Evolutionary conservation across 2,113 vertebrate species (phyloP), one percentile per base, ranked within the genome.

Genomic region (Chloropsis hardwickii): DNA sequence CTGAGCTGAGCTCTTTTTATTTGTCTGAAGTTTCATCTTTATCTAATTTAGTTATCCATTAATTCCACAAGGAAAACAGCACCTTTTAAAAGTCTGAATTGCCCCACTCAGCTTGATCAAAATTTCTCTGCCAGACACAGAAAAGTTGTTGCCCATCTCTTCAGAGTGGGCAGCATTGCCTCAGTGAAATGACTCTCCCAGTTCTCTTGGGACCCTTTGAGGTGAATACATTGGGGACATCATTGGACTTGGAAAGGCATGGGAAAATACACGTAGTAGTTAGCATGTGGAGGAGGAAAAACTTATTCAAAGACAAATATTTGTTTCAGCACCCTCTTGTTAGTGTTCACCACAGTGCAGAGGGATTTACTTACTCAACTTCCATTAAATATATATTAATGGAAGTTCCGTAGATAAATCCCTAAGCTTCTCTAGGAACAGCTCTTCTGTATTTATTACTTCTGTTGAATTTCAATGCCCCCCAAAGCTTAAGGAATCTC

Each of bases 311-410:
- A 90, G 27, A 60, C 45, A 86, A 95, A 92, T 92, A 73, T 93
- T 93, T 96, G 67, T 92, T 96, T 84, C 71, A 67, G 48, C 48
- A 91, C 40, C 56, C 77, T 73, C 29, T 82, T 91, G 54, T 45
- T 93, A 61, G 48, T 48, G 29, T 86, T 96, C 76, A 57, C 20
- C 28, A 48, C 23, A 21, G 76, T 50, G 48, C n/a, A 57, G 5
- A 9, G 51, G 82, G 88, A 92, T 90, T 94, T 96, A 81, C 40
- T 93, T 86, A 37, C 69, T 93, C 88, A 56, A 45, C 31, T 94
- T 72, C 60, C 53, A 94, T 91, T 76, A 94, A 81, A 96, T 71
- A 90, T 88, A 92, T 92, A 95, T 93, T 71, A 78, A 85, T 66
- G 76, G 86, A 83, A 78, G 76, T 42, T 58, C 28, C 0, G 0